A percentile compares a stretch with the other conserved stretches of the same genome.
These are phyloP conservation scores for Discoglossus pictus DNA, from an alignment of 2,797 vertebrate genomes.

Conservation along the genomic window DNA sequence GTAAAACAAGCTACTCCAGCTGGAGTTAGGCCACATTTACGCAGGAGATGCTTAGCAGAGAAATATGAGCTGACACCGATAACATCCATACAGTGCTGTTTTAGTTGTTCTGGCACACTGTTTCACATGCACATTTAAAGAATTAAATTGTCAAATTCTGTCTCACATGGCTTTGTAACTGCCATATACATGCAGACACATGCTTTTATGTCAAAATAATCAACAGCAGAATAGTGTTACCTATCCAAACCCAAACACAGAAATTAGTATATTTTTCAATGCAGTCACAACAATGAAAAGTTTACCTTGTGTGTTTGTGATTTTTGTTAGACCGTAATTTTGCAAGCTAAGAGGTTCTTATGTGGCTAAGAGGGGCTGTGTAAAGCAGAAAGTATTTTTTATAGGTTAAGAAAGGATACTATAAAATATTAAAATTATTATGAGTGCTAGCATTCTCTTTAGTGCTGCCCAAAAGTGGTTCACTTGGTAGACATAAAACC, in stretches of 20 bases:
- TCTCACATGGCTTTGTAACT: conserved; percentile 4
- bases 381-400: no score
- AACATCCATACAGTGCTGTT: neutral
- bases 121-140: conserved; percentile 1
- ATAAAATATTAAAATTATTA: no score
- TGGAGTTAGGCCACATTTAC: neutral
- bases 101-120: conserved; percentile 1
- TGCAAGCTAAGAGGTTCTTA: no score
- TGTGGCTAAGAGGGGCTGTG: no score
- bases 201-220: conserved; percentile 22
- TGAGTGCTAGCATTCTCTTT: no score
- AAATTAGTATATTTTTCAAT: conserved; percentile 9
- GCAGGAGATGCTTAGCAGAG: conserved; percentile 2
- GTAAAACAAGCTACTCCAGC: conserved; percentile 12
- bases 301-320: no score
- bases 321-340: no score
- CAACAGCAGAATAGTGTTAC: conserved; percentile 3
- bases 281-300: neutral
- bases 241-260: conserved; percentile 2
- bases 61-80: conserved; percentile 10
- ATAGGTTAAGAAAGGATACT: no score
- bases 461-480: no score
- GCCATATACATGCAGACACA: conserved; percentile 3
- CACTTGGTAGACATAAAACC: no score
- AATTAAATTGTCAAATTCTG: conserved; percentile 4